Evolutionary conservation across 2,113 vertebrate species (phyloP).

Genomic region (human): DNA sequence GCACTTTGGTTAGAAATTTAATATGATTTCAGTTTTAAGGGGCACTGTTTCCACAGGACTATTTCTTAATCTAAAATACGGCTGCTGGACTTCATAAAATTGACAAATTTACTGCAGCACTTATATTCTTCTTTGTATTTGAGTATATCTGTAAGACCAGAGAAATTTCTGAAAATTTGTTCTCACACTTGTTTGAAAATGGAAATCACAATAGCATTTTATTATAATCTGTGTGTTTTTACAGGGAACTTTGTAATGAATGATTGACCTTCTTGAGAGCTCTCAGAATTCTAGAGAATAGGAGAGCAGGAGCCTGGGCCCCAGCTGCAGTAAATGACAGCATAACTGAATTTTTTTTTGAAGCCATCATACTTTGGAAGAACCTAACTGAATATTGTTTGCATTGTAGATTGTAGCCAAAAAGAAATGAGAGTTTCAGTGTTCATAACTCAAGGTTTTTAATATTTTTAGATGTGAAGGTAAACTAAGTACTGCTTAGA

Average conservation of each 20-base stretch:
- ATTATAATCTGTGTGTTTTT: slow-evolving; percentile 53
- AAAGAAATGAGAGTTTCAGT: slow-evolving; percentile 26
- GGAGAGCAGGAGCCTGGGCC: not conserved
- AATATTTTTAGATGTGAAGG: slow-evolving; percentile 30
- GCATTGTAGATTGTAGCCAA: slow-evolving; percentile 47
- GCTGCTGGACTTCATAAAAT: slow-evolving; percentile 53
- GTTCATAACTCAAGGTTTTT: slow-evolving; percentile 49
- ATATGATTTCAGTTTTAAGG: slow-evolving; percentile 64
- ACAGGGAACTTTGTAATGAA: slow-evolving; percentile 44
- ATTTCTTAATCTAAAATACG: slow-evolving; percentile 60
- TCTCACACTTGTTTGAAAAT: slow-evolving; percentile 54
- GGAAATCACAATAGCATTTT: slow-evolving; percentile 45
- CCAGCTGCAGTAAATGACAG: slow-evolving; percentile 61
- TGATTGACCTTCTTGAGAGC: slow-evolving; percentile 53
- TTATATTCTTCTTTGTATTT: slow-evolving; percentile 40
- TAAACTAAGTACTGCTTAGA: slow-evolving; percentile 19
- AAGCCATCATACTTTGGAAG: not conserved
- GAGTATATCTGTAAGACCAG: slow-evolving; percentile 30
- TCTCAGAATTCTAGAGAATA: slow-evolving; percentile 44
- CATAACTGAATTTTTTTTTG: not conserved
- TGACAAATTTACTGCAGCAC: slow-evolving; percentile 44
- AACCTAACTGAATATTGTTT: slow-evolving; percentile 48
- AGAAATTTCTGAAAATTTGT: slow-evolving; percentile 55
- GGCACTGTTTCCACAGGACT: slow-evolving; percentile 38
- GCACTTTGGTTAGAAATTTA: slow-evolving; percentile 69